These are phyloP conservation scores for Mola mola DNA, from an alignment of 2,113 vertebrate species.

Conservation along the genomic window DNA sequence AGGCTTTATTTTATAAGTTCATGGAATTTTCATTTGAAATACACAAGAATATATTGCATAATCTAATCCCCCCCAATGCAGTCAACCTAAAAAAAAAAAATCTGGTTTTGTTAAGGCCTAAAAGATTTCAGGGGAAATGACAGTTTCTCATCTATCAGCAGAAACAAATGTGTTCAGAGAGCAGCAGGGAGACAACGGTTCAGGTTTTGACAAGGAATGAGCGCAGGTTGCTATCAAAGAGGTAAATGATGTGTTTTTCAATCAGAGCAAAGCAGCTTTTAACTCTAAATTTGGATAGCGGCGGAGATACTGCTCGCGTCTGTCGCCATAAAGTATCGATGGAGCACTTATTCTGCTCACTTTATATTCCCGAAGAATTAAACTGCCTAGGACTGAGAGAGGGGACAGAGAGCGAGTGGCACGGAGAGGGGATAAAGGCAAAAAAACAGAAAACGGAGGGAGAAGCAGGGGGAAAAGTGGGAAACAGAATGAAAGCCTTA, in stretches of 20 bases:
- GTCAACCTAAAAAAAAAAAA: constrained; percentile 39
- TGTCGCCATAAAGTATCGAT: constrained; percentile 72
- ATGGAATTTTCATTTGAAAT: not conserved
- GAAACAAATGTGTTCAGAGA: constrained; percentile 39
- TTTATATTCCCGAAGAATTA: constrained; percentile 68
- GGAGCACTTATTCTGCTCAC: constrained; percentile 61
- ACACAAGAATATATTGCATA: constrained; percentile 28
- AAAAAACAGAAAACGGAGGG: constrained; percentile 10
- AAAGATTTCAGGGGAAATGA: constrained; percentile 42
- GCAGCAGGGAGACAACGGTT: constrained; percentile 43
- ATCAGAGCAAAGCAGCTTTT: constrained; percentile 54
- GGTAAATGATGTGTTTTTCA: constrained; percentile 63
- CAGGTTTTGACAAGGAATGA: constrained; percentile 52
- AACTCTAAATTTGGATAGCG: constrained; percentile 58
- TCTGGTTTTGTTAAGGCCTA: constrained; percentile 40
- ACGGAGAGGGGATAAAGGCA: constrained; percentile 26
- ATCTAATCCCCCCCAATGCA: constrained; percentile 19
- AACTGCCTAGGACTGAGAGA: constrained; percentile 34
- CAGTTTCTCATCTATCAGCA: constrained; percentile 14
- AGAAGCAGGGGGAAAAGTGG: constrained; percentile 6
- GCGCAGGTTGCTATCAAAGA: constrained; percentile 33
- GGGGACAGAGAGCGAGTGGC: constrained; percentile 14
- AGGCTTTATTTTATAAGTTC: too few species aligned
- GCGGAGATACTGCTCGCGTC: constrained; percentile 67
- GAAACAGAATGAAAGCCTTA: constrained; percentile 45